Evolutionary conservation across 35 echinoderm and acorn worm species (phyloP).

Genomic region (Ophioderma brevispina): DNA sequence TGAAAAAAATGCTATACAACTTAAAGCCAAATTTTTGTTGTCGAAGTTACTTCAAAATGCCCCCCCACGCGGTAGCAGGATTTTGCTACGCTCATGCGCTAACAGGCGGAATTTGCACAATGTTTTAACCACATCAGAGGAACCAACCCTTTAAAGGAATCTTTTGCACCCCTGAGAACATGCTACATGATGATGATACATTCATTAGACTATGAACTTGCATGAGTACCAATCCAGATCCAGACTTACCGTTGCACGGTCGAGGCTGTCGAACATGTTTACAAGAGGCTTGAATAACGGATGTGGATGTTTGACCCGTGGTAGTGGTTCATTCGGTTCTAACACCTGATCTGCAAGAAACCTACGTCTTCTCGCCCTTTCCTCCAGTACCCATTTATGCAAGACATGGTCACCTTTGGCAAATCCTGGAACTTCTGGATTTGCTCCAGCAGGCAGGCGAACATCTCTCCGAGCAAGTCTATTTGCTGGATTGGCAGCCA

Average conservation of each 20-base stretch:
- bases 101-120: no score
- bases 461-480: slow-evolving; percentile 62
- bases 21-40: no score
- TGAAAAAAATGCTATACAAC: no score
- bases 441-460: slow-evolving; percentile 79
- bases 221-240: no score
- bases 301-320: not conserved
- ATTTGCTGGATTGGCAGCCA: slow-evolving; percentile 62
- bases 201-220: no score
- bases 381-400: slow-evolving; percentile 86
- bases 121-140: no score
- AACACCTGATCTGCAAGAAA: slow-evolving; percentile 85
- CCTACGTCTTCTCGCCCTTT: slow-evolving; percentile 75
- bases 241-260: not conserved
- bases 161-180: no score
- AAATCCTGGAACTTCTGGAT: slow-evolving; percentile 72
- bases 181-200: no score
- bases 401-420: slow-evolving; percentile 91
- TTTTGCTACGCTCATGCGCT: no score
- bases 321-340: slow-evolving; percentile 65
- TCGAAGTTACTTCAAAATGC: no score
- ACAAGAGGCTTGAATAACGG: not conserved
- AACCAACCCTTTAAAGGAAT: no score
- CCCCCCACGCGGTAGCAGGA: no score
- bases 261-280: not conserved